Conservation (phyloP, 2,888 invertebrate genomes). For the Epinotia demarniana region DNA sequence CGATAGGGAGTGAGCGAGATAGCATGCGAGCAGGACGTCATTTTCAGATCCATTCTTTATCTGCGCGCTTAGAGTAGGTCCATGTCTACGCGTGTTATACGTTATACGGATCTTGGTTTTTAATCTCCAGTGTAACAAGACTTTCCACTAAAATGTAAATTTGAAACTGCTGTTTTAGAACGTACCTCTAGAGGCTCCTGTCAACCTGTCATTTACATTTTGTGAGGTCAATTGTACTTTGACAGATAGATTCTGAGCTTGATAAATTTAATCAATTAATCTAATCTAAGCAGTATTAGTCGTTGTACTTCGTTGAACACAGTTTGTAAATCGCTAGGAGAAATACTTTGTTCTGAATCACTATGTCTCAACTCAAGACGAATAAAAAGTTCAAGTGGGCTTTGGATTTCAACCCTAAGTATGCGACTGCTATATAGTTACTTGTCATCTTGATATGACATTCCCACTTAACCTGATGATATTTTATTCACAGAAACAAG, state of each 20-base stretch:
- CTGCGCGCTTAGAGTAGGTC: too few relatives aligned
- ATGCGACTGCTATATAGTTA: constrained; percentile 51
- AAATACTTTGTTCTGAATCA: constrained; percentile 34
- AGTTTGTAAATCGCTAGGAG: neutral
- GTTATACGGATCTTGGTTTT: too few relatives aligned
- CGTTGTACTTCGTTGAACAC: neutral
- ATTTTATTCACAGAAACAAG: constrained; percentile 61
- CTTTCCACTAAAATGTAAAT: too few relatives aligned
- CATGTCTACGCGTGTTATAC: too few relatives aligned
- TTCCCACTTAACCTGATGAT: constrained; percentile 12
- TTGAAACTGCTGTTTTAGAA: too few relatives aligned
- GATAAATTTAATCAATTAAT: neutral
- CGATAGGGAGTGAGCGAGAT: too few relatives aligned
- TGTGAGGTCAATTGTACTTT: neutral
- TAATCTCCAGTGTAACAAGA: too few relatives aligned
- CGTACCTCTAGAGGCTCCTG: too few relatives aligned
- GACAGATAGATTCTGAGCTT: neutral
- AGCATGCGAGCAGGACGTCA: too few relatives aligned
- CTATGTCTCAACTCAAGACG: constrained; percentile 74
- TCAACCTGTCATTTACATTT: neutral
- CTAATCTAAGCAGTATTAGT: neutral
- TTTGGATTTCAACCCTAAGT: constrained; percentile 86
- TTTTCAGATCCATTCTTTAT: too few relatives aligned
- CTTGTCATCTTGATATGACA: neutral
- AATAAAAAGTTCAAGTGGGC: constrained; percentile 87